A percentile compares a stretch with the other conserved stretches of the same genome.
These are phyloP conservation scores for Ciconia stormi DNA, from an alignment of 2,113 vertebrate species.

Conservation along the genomic window DNA sequence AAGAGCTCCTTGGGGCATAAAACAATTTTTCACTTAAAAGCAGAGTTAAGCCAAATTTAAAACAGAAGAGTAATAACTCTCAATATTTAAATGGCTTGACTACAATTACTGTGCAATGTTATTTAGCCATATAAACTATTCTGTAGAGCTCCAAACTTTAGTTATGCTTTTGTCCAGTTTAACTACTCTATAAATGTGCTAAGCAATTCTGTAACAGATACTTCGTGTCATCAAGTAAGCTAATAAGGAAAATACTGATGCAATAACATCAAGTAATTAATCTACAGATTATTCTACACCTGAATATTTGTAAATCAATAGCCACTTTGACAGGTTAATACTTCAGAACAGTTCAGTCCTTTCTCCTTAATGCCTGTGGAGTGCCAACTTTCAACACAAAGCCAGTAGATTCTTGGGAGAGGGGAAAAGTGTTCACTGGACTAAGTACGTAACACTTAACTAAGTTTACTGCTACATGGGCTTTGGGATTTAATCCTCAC, in stretches of 20 bases:
- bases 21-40: neutral
- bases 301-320: neutral
- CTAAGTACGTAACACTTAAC: neutral
- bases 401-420: neutral
- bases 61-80: neutral
- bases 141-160: neutral
- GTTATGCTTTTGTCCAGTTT: neutral
- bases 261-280: neutral
- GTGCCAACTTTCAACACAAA: neutral
- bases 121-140: neutral
- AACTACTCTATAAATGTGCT: neutral
- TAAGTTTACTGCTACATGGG: neutral
- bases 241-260: neutral
- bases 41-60: neutral
- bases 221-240: neutral
- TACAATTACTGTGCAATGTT: neutral
- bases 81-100: neutral
- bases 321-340: neutral
- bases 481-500: neutral
- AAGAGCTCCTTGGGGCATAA: neutral
- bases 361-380: neutral
- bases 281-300: neutral
- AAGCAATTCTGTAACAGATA: neutral
- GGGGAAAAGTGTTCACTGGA: neutral
- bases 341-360: neutral